Base-by-base conservation (phyloP, 1,140 invertebrate species). In the Euwallacea similis region DNA sequence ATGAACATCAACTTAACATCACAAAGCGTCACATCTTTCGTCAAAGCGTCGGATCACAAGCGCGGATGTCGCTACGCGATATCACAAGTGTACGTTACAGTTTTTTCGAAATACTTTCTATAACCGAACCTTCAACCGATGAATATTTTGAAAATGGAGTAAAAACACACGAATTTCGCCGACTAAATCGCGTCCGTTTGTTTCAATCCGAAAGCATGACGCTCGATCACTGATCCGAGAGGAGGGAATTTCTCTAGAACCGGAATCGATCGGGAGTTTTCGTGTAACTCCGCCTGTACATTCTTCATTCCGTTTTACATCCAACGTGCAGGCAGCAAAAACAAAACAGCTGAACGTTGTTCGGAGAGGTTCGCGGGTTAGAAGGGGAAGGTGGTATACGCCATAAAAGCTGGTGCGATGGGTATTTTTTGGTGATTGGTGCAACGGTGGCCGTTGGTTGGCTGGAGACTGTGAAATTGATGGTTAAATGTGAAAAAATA, bases 221-320 rank as follows among this genome's bases (percentile, higher is more conserved):
- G 62, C 41, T 64, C 61, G 69, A 71, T 71, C 61, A 71, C 69
- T 71, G 69, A 71, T 65, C 69, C 62, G 55, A 71, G 69, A 71
- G 69, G 69, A 65, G 61, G 61, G 69, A 42, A 71, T 65, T 71
- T 71, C 69, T 44, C 53, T 62, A 58, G 68, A 71, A 65, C 69
- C 69, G 69, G 69, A 64, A 64, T 56, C 61, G 60, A 65, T 71
- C 69, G 69, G 10, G 69, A 11, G 7, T 44, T 44, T 63, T 71
- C 69, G 69, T 59, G 69, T 59, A 64, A 66, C 61, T 71, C 69
- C 69, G 69, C 61, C 69, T 66, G 61, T 64, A 71, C 13, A 71
- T 71, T 71, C 69, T 71, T 66, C 33, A 13, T 42, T 60, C 33
- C 44, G 59, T 64, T 65, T 69, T 55, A 69, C 59, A 69, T 66